phyloP scores from a whole-genome alignment of 2,113 vertebrate species.

The Sitta europaea region DNA sequence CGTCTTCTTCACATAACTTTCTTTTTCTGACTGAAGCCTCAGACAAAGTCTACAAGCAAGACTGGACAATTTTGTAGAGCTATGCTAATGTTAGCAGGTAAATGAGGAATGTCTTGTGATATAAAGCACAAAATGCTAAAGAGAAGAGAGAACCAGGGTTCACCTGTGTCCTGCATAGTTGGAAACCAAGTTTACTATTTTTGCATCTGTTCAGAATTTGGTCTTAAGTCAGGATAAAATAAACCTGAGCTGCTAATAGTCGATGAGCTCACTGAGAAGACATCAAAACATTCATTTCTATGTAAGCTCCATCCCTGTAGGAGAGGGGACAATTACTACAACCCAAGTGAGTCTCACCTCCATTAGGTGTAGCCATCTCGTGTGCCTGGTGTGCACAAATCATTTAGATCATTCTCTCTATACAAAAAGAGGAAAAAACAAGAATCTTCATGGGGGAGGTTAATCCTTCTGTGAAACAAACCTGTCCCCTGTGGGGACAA shows the following conservation, averaged over 20 bases:
- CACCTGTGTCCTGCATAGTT: background rate
- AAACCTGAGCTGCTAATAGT: background rate
- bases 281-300: background rate
- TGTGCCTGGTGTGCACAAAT: background rate
- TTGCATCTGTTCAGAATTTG: background rate
- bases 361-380: background rate
- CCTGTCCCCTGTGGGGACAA: rapidly evolving
- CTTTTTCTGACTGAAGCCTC: background rate
- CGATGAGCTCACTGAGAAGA: background rate
- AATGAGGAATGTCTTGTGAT: background rate
- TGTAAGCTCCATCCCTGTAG: background rate
- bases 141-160: background rate
- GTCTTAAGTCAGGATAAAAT: background rate
- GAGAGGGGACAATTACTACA: background rate
- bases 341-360: background rate
- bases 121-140: background rate
- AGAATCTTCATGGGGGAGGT: rapidly evolving
- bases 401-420: rapidly evolving
- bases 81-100: background rate
- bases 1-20: background rate
- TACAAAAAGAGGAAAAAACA: background rate
- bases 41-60: background rate
- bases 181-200: background rate
- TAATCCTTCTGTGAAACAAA: background rate
- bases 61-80: background rate